Base-by-base conservation (phyloP, 2,888 invertebrate genomes). In the Ceraclea dissimilis region DNA sequence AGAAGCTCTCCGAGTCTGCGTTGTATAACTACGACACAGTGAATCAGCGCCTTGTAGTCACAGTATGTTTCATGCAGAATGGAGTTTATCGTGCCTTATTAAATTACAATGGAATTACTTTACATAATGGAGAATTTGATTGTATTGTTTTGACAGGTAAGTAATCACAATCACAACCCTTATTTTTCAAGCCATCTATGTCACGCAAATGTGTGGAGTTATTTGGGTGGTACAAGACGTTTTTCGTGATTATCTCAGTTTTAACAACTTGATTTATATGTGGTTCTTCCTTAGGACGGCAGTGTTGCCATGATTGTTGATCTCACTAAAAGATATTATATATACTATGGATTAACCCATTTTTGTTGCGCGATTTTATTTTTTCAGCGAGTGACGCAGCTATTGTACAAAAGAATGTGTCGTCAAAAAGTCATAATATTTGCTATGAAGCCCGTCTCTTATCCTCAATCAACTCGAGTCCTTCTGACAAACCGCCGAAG, bases 81-180 rank as follows among this genome's bases (percentile, higher is more conserved):
- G 91, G 90, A 51, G 88, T 91, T 67, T 90, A 86, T 74, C 85
- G 86, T 66, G 92, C 92, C 54, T 82, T 82, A 16, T 86, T 94
- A 51, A 83, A 82, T 65, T 90, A 89, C 68, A 80, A 84, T 56
- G 85, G 85, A 48, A 79, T 82, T 60, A 82, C 85, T 67, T 74
- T 94, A 66, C 89, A 89, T 65, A 92, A 93, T 68, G 94, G 93
- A 22, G 90, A 91, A 70, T 93, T 94, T 67, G 92, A 92, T 72
- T 90, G 93, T 67, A 89, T 95, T 66, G 93, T 93, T 47, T 81
- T 94, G 53, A 90, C 89, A 66, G 86, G 92, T 92, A 73, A 79
- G 84, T 16, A n/a, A 33, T 33, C n/a, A n/a, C n/a, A n/a, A n/a
- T n/a, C n/a, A n/a, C n/a, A n/a, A n/a, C n/a, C n/a, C n/a, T n/a